Evolutionary conservation across 2,113 vertebrate species (phyloP).

Genomic region (Semnornis frantzii): DNA sequence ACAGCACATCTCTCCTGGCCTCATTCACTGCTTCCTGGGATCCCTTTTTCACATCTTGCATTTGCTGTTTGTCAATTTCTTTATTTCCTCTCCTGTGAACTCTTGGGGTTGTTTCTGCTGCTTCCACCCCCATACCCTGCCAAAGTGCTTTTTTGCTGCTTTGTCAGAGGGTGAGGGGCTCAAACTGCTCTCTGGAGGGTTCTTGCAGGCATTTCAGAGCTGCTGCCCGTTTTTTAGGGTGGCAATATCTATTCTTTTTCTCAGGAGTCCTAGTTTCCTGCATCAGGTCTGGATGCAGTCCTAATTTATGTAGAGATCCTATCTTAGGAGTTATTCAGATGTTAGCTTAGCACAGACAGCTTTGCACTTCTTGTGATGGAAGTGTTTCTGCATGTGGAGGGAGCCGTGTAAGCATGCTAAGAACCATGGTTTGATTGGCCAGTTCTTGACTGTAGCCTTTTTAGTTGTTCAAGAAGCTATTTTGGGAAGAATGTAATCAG

Average conservation of each 20-base stretch:
- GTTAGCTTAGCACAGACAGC: not conserved
- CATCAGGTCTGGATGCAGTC: not conserved
- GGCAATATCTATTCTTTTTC: not conserved
- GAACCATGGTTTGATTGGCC: not conserved
- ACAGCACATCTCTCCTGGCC: not conserved
- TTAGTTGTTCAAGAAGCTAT: not conserved
- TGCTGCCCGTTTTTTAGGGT: not conserved
- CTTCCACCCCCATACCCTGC: not conserved
- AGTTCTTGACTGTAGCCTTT: not conserved
- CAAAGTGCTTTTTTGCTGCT: not conserved
- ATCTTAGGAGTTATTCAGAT: slow-evolving; percentile 4
- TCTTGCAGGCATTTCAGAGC: not conserved
- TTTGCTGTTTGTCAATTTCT: not conserved
- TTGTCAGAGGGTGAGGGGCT: not conserved
- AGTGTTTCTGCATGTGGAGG: not conserved
- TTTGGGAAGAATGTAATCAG: not conserved
- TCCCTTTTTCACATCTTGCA: not conserved
- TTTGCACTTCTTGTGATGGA: not conserved
- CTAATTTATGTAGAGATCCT: slow-evolving; percentile 22
- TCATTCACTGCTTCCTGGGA: not conserved
- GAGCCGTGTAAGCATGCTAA: not conserved
- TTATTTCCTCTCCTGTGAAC: not conserved
- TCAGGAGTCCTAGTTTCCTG: not conserved
- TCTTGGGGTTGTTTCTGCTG: not conserved
- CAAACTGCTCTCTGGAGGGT: not conserved